These are phyloP conservation scores for Aegithalos caudatus DNA, from an alignment of 2,113 vertebrate species.

Conservation along the genomic window DNA sequence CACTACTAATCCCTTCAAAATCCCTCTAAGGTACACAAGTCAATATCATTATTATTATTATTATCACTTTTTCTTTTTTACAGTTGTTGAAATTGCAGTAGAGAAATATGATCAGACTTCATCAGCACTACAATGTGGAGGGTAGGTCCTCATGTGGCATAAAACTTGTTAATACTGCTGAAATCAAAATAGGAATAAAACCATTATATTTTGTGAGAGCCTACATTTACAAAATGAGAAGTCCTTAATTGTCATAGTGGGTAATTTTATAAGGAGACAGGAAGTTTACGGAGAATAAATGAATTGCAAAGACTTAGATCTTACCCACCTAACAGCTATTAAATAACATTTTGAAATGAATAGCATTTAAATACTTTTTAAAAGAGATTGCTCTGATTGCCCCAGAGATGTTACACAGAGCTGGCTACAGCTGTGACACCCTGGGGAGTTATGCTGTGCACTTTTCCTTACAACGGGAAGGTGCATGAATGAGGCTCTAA, in stretches of 20 bases:
- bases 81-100: neutral
- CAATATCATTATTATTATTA: neutral
- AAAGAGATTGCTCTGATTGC: neutral
- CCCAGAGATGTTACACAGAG: neutral
- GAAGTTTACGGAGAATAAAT: neutral
- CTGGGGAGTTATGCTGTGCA: fast-evolving
- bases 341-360: conserved; percentile 14
- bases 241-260: neutral
- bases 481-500: neutral
- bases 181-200: neutral
- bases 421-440: neutral
- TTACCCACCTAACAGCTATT: neutral
- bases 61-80: neutral
- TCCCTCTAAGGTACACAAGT: neutral
- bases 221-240: neutral
- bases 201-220: neutral
- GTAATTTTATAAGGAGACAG: neutral
- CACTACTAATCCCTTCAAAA: neutral
- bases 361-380: neutral
- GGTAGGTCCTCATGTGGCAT: neutral
- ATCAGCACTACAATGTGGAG: neutral
- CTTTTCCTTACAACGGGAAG: neutral
- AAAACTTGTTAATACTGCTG: neutral
- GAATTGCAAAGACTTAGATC: neutral
- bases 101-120: neutral